A percentile compares a stretch with the other conserved stretches of the same genome.
phyloP scores from a whole-genome alignment of 1,140 invertebrate species.

The Drosophila kepulauana region DNA sequence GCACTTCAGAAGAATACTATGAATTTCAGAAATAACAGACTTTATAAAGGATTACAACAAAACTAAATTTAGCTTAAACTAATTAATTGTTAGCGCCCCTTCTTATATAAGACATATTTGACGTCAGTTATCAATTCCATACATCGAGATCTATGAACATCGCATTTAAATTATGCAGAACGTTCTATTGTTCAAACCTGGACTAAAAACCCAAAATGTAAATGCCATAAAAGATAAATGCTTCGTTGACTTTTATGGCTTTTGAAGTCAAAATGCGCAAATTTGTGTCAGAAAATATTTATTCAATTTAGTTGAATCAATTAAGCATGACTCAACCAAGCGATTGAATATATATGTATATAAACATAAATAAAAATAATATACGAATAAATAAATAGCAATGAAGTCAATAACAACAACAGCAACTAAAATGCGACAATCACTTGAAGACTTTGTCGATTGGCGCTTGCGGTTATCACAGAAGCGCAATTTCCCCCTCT shows the following conservation, averaged over 20 bases:
- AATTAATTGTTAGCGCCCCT: too few species aligned
- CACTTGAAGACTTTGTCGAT: constrained; percentile 53
- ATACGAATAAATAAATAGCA: constrained; percentile 36
- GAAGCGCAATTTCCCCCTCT: constrained; percentile 32
- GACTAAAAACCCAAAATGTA: constrained; percentile 20
- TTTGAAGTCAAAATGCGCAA: constrained; percentile 14
- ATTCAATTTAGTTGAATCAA: constrained; percentile 41
- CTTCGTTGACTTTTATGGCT: constrained; percentile 11
- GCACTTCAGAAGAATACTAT: too few species aligned
- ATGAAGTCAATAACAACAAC: constrained; percentile 17
- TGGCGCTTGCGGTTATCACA: constrained; percentile 44
- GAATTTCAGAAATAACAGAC: too few species aligned
- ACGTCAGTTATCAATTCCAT: too few species aligned
- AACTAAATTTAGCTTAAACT: too few species aligned
- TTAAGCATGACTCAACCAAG: constrained; percentile 58
- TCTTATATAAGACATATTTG: too few species aligned
- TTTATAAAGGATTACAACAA: too few species aligned
- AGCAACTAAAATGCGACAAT: constrained; percentile 17
- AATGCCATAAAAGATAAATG: constrained; percentile 25
- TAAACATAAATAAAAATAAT: constrained; percentile 21
- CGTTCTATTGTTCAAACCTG: not conserved
- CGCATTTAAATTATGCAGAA: not conserved
- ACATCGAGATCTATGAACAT: too few species aligned
- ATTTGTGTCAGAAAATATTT: constrained; percentile 23
- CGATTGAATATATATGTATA: constrained; percentile 30